These are phyloP conservation scores for Apodemus speciosus DNA, from an alignment of 2,113 vertebrate genomes.

Conservation along the genomic window DNA sequence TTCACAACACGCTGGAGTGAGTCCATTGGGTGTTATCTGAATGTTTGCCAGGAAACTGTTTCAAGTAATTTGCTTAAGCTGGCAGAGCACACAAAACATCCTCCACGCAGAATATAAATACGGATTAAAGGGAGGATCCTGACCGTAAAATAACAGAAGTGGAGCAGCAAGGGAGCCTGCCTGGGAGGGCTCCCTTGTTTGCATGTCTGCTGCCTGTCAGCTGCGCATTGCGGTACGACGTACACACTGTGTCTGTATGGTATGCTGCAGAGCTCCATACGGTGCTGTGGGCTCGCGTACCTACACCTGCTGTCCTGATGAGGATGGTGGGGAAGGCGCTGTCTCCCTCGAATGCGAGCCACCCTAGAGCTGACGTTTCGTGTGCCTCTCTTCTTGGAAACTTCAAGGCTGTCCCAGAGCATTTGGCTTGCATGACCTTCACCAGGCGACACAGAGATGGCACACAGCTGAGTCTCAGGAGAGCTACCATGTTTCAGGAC, in stretches of 20 bases:
- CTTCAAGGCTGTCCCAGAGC: neutral
- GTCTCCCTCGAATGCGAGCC: neutral
- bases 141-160: neutral
- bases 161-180: neutral
- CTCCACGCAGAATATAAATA: neutral
- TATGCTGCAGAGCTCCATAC: neutral
- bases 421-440: neutral
- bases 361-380: neutral
- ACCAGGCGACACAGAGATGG: neutral
- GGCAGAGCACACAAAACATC: neutral
- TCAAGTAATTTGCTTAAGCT: neutral
- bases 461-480: neutral
- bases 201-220: neutral
- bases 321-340: neutral
- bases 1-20: neutral
- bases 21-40: conserved; percentile 24
- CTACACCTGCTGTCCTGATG: neutral
- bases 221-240: neutral
- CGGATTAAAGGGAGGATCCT: neutral
- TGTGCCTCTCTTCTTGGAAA: neutral
- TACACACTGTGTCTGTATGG: neutral
- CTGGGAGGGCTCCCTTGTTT: neutral
- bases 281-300: neutral
- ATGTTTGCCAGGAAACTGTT: conserved; percentile 19
- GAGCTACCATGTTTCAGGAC: neutral